These are phyloP conservation scores for Castor canadensis DNA, from an alignment of 2,113 vertebrate species.

Conservation along the genomic window DNA sequence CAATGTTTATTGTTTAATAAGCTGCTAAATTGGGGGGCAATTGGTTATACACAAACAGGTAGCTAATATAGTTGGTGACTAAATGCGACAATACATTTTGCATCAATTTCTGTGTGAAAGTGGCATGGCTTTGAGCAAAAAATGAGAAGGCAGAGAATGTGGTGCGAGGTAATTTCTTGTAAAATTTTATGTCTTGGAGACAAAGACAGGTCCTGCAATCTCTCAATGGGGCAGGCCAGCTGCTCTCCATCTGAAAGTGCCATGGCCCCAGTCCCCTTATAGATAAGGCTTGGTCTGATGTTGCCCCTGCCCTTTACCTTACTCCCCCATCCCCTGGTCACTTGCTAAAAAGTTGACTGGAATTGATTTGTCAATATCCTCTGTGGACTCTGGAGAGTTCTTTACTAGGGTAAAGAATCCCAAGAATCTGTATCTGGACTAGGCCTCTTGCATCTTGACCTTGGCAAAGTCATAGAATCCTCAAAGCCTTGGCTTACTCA, in stretches of 20 bases:
- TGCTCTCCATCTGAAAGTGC: background rate
- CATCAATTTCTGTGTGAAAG: background rate
- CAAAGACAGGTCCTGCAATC: background rate
- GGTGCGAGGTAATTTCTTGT: background rate
- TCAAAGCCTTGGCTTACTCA: conserved; percentile 2
- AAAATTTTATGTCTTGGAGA: background rate
- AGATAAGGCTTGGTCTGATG: background rate
- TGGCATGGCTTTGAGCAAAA: background rate
- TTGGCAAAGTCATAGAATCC: background rate
- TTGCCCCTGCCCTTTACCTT: too few relatives aligned
- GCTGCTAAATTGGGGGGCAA: background rate
- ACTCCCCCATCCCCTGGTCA: too few relatives aligned
- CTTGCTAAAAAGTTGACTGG: background rate
- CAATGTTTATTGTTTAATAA: background rate
- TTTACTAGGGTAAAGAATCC: background rate
- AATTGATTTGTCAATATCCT: background rate
- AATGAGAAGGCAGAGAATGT: background rate
- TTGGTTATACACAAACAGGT: background rate
- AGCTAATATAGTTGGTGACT: background rate
- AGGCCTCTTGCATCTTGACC: background rate
- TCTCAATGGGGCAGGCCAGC: background rate
- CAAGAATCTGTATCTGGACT: background rate
- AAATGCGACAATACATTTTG: background rate
- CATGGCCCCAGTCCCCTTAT: background rate
- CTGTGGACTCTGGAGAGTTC: background rate